Evolutionary conservation across 2,113 vertebrate species (phyloP).

Genomic region (Psittacara wagleri): DNA sequence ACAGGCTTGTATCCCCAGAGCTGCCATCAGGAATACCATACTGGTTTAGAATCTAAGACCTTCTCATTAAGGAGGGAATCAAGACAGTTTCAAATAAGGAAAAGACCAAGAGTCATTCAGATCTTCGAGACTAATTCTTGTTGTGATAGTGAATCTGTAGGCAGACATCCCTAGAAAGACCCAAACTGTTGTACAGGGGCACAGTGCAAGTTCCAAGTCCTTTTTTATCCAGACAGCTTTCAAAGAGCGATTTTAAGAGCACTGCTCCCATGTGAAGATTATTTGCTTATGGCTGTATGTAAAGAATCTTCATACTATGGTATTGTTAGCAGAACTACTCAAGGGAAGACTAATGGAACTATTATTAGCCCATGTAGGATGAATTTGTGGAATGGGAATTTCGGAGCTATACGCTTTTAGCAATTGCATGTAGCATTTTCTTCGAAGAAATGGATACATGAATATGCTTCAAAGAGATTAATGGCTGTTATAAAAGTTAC

Average conservation of each 20-base stretch:
- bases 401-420: background rate
- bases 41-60: background rate
- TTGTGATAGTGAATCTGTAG: background rate
- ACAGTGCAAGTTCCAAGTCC: background rate
- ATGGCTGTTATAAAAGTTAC: background rate
- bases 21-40: background rate
- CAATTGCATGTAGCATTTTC: background rate
- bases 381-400: background rate
- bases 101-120: background rate
- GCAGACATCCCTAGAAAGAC: background rate
- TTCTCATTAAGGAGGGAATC: background rate
- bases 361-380: background rate
- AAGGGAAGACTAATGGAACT: background rate
- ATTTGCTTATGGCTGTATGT: background rate
- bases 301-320: background rate
- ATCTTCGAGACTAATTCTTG: background rate
- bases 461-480: conserved; percentile 10
- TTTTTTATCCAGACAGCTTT: background rate
- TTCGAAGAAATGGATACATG: background rate
- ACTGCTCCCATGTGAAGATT: background rate
- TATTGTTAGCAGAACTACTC: conserved; percentile 2
- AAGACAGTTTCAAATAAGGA: background rate
- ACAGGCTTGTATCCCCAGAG: background rate
- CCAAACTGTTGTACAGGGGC: background rate
- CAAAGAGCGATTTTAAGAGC: background rate